These are phyloP conservation scores for Meloe dianella DNA, from an alignment of 2,888 invertebrate genomes.

Conservation along the genomic window DNA sequence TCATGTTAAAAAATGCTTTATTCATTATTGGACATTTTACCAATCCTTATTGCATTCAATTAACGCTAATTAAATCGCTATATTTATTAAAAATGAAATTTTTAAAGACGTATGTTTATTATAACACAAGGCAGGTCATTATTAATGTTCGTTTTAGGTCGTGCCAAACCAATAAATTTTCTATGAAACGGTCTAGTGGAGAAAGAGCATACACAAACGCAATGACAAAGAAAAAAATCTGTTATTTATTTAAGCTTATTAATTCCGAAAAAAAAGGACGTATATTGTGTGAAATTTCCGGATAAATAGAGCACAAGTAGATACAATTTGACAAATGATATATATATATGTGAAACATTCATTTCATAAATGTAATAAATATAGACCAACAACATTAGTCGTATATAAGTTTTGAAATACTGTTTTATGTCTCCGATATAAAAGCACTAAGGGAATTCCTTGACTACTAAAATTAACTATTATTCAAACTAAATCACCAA, in stretches of 20 bases:
- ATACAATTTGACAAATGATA: neutral
- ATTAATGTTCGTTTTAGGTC: neutral
- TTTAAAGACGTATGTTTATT: neutral
- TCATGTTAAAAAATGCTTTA: no score
- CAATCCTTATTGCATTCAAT: neutral
- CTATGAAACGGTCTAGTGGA: neutral
- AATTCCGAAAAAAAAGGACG: no score
- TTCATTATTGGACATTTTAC: neutral
- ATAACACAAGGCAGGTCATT: slow-evolving; percentile 2
- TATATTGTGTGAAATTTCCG: neutral
- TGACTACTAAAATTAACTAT: neutral
- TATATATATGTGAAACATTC: neutral
- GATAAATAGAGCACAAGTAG: neutral
- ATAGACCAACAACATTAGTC: slow-evolving; percentile 3
- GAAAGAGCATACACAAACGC: neutral
- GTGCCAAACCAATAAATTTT: neutral
- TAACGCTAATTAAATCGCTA: neutral
- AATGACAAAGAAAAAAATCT: neutral
- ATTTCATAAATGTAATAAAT: slow-evolving; percentile 3
- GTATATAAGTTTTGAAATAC: neutral
- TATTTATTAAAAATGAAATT: neutral
- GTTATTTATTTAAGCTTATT: neutral
- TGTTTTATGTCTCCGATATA: neutral
- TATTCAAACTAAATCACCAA: neutral
- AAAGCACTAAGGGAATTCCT: neutral